A percentile compares a stretch with the other conserved stretches of the same genome.
Evolutionary conservation across 2,888 invertebrate species (phyloP).

Genomic region (Adineta ricciae): DNA sequence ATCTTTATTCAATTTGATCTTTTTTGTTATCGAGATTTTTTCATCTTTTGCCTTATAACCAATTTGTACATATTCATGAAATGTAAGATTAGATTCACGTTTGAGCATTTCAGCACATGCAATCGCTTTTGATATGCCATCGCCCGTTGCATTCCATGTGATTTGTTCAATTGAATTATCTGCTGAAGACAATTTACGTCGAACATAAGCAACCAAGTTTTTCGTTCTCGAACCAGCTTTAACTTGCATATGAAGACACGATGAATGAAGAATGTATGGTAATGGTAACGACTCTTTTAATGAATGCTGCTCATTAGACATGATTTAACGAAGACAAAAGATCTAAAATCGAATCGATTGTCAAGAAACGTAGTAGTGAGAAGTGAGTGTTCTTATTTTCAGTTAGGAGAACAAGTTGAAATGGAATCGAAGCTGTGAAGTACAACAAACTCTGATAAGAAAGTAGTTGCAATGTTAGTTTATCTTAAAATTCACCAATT

Average conservation of each 20-base stretch:
- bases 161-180: constrained; percentile 38
- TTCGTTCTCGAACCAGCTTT: constrained; percentile 71
- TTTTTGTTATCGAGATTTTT: constrained; percentile 34
- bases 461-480: not conserved
- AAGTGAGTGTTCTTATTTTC: too few relatives aligned
- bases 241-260: constrained; percentile 71
- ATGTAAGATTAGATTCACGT: constrained; percentile 44
- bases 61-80: constrained; percentile 38
- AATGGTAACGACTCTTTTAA: not conserved
- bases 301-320: too few relatives aligned
- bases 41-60: constrained; percentile 52
- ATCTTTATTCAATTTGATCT: constrained; percentile 63
- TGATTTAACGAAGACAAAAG: too few relatives aligned
- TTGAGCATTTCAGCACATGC: constrained; percentile 81
- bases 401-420: too few relatives aligned
- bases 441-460: not conserved
- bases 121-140: constrained; percentile 67
- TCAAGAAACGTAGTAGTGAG: too few relatives aligned
- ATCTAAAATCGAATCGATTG: too few relatives aligned
- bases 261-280: not conserved
- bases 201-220: constrained; percentile 66
- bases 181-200: constrained; percentile 58
- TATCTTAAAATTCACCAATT: not conserved
- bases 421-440: not conserved
- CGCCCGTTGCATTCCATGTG: constrained; percentile 59